Evolutionary conservation across 2,888 invertebrate genomes (phyloP).

Genomic region (Loripinus fragilis): DNA sequence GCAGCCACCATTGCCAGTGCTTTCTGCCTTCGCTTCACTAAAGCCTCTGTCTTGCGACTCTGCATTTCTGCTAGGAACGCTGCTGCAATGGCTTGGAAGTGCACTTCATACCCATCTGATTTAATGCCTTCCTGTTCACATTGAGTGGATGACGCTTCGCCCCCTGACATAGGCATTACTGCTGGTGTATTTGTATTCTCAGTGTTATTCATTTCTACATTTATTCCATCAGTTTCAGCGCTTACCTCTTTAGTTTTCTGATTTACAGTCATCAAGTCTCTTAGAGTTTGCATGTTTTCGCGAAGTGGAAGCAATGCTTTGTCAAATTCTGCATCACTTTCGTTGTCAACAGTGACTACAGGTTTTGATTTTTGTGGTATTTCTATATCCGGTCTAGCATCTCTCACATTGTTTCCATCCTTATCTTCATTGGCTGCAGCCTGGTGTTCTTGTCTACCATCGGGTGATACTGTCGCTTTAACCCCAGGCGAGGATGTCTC

Average conservation of each 20-base stretch:
- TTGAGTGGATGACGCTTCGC: too few species aligned
- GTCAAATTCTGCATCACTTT: not conserved
- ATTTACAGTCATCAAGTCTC: not conserved
- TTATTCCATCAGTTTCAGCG: not conserved
- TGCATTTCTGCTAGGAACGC: slow-evolving; percentile 57
- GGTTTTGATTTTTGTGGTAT: not conserved
- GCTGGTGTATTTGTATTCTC: not conserved
- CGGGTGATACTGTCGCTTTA: not conserved
- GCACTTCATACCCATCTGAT: slow-evolving; percentile 22
- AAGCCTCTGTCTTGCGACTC: slow-evolving; percentile 31
- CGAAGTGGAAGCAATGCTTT: not conserved
- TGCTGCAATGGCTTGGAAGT: slow-evolving; percentile 40
- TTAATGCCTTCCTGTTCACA: not conserved
- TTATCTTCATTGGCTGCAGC: not conserved
- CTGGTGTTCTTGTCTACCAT: not conserved
- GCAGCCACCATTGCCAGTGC: slow-evolving; percentile 39
- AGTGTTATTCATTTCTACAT: not conserved
- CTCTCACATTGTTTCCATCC: not conserved
- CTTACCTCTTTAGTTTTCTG: not conserved
- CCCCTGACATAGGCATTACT: not conserved
- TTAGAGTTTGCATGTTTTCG: not conserved
- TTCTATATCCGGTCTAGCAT: slow-evolving; percentile 1
- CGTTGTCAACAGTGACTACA: not conserved
- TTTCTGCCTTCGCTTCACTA: slow-evolving; percentile 46
- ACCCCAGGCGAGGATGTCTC: not conserved